Conservation (phyloP, 2,113 vertebrate species). For the Rhynchopsitta pachyrhyncha region DNA sequence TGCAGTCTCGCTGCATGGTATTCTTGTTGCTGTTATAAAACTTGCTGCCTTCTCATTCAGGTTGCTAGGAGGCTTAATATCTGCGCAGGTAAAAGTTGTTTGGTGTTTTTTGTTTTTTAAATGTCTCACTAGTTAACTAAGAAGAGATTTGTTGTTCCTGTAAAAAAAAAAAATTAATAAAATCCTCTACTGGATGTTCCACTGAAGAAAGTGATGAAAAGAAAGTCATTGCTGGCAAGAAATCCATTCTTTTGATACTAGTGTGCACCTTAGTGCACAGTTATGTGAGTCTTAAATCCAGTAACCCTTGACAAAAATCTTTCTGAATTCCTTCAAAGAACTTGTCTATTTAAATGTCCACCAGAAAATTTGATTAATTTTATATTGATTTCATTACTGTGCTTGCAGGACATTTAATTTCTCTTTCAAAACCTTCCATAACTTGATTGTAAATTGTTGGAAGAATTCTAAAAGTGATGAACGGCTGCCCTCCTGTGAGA, state of each 20-base stretch:
- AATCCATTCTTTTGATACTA: background rate
- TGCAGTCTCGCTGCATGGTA: background rate
- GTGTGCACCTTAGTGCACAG: rapidly evolving
- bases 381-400: background rate
- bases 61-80: background rate
- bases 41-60: background rate
- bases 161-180: background rate
- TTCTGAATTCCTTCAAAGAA: background rate
- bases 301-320: background rate
- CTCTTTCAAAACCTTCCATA: background rate
- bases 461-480: slow-evolving; percentile 8
- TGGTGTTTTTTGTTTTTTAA: background rate
- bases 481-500: slow-evolving; percentile 71
- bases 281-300: background rate
- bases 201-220: background rate
- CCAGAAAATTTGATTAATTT: background rate
- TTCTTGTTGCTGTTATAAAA: background rate
- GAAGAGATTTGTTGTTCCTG: background rate
- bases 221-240: background rate
- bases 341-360: background rate
- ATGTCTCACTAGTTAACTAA: background rate
- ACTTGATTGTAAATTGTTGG: background rate
- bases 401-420: background rate
- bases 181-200: background rate
- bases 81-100: background rate